Evolutionary conservation across 2,888 invertebrate genomes (phyloP), one percentile per base, ranked within the genome.

Genomic region (Craniophora ligustri): DNA sequence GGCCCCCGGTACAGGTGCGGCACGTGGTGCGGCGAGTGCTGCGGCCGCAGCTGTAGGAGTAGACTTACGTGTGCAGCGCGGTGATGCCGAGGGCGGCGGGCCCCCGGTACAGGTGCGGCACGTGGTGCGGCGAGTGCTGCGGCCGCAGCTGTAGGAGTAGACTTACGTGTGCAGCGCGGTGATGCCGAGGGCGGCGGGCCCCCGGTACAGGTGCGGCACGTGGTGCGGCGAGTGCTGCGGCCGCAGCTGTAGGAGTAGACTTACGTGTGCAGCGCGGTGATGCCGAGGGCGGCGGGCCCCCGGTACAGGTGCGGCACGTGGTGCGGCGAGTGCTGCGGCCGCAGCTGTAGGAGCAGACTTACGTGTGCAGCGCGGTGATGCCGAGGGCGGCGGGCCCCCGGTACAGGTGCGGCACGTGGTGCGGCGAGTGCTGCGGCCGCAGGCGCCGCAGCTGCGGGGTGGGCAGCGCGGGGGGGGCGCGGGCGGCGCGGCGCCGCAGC

Each of bases 401-500:
- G 36, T 8, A 36, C 40, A 40, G 36, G 21, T 53, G 55, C 3
- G 19, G 47, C 53, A 35, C 28, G 61, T 42, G 55, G 60, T 48
- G 67, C 55, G 35, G 54, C 68, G 57, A 60, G 66, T 66, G 61
- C 51, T 71, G 74, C 67, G 62, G 49, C 57, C 68, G 66, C 18
- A 70, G 75, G 60, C 49, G 67, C 55, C 35, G 54, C 68, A 58
- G 61, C 67, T 66, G 61, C 51, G 72, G 74, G 66, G 62, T 53
- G 59, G 69, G 66, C 18, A 70, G 75, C 58, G 76, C 73, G 31
- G 75, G 66, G 19, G 70, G 75, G 3, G 74, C 63, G 32, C 72
- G 74, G 11, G 79, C 80, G 2, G 73, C 81, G 3, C 86, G 72
- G 0, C 86, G 74, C 2, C 82, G 79, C 77, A 82, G 79, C 10